Evolutionary conservation across 2,113 vertebrate genomes (phyloP).

Genomic region (Platanista minor): DNA sequence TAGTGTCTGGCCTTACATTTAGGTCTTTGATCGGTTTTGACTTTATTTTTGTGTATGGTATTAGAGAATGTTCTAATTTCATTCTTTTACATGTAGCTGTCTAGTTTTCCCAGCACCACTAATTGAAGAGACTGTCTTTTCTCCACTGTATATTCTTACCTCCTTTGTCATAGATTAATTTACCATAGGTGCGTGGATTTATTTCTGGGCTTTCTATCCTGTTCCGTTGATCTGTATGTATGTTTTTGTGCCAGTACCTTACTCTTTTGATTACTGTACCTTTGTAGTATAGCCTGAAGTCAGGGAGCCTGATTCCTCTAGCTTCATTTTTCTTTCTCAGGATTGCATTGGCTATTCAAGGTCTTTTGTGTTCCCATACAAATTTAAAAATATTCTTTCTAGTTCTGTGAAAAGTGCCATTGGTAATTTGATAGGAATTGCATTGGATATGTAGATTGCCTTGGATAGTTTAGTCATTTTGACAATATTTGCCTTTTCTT

Average conservation of each 20-base stretch:
- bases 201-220: neutral
- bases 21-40: neutral
- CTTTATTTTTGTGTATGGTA: neutral
- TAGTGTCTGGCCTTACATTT: neutral
- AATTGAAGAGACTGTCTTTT: neutral
- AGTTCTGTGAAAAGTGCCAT: neutral
- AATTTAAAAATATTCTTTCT: neutral
- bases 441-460: neutral
- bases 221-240: neutral
- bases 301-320: neutral
- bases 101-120: neutral
- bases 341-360: neutral
- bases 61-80: no score
- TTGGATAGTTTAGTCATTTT: neutral
- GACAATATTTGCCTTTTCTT: neutral
- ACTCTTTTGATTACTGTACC: neutral
- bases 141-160: neutral
- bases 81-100: no score
- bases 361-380: neutral
- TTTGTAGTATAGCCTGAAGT: neutral
- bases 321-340: neutral
- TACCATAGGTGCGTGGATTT: neutral
- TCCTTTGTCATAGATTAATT: neutral
- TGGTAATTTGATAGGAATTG: neutral
- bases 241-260: neutral